Percentiles rank a stretch among this genome's conserved stretches.
These are phyloP conservation scores for Rotaria socialis DNA, from an alignment of 2,888 invertebrate genomes.

Conservation along the genomic window DNA sequence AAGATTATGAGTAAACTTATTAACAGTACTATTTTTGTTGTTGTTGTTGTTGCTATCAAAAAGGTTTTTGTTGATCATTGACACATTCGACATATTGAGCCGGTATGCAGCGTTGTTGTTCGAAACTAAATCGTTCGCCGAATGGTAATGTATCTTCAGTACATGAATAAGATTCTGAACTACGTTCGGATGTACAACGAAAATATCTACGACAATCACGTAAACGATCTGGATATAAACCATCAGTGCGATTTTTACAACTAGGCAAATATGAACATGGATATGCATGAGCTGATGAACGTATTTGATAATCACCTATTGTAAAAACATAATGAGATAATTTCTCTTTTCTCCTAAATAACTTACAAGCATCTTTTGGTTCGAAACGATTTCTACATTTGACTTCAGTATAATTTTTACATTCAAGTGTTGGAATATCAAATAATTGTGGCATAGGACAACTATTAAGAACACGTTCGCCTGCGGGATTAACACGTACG, in stretches of 20 bases:
- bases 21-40: no score
- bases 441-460: slow-evolving; percentile 36
- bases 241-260: background rate
- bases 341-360: background rate
- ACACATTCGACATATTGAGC: slow-evolving; percentile 9
- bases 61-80: slow-evolving; percentile 13
- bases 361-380: slow-evolving; percentile 34
- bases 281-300: slow-evolving; percentile 22
- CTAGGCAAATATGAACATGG: slow-evolving; percentile 32
- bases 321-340: no score
- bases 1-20: background rate
- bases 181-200: slow-evolving; percentile 2
- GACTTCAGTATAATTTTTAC: slow-evolving; percentile 28
- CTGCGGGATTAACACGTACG: background rate
- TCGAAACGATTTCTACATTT: slow-evolving; percentile 33
- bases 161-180: slow-evolving; percentile 28
- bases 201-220: slow-evolving; percentile 30
- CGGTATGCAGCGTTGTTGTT: background rate
- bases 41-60: background rate
- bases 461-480: slow-evolving; percentile 27
- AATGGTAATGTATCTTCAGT: background rate
- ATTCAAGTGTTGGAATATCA: slow-evolving; percentile 5
- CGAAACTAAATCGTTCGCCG: slow-evolving; percentile 35
- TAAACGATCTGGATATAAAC: slow-evolving; percentile 34
- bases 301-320: slow-evolving; percentile 31